Conservation (phyloP, 2,797 vertebrate genomes). For the Acomys russatus region DNA sequence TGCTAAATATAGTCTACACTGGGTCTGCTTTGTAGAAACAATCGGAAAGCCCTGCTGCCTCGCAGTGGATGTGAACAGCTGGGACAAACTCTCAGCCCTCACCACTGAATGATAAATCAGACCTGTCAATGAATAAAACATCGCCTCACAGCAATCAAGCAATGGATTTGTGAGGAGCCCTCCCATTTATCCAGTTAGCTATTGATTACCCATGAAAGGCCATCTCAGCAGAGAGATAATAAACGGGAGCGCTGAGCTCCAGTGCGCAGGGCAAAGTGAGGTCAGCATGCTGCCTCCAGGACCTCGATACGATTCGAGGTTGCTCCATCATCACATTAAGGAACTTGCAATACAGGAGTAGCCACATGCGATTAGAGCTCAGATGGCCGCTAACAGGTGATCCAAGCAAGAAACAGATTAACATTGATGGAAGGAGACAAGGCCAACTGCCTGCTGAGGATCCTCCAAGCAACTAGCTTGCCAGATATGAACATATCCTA, state of each 20-base stretch:
- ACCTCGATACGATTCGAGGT: constrained; percentile 74
- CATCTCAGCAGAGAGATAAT: constrained; percentile 83
- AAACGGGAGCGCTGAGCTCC: constrained; percentile 79
- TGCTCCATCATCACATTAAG: constrained; percentile 74
- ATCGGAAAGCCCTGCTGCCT: constrained; percentile 32
- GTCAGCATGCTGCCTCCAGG: constrained; percentile 69
- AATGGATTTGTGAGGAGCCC: constrained; percentile 86
- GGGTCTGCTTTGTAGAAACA: constrained; percentile 76
- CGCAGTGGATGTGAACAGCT: constrained; percentile 80
- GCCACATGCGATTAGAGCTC: constrained; percentile 41
- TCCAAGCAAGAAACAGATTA: constrained; percentile 18
- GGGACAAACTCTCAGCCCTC: constrained; percentile 80
- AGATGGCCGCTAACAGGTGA: constrained; percentile 57
- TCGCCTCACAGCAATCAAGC: constrained; percentile 83
- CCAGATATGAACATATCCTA: not conserved
- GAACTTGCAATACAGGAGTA: constrained; percentile 23
- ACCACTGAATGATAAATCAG: constrained; percentile 86
- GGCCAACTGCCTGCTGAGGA: not conserved
- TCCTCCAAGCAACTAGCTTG: not conserved
- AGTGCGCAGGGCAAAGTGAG: constrained; percentile 67
- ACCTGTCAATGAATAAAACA: constrained; percentile 85
- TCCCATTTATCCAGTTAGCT: constrained; percentile 87
- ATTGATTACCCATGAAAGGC: constrained; percentile 87
- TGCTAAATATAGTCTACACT: constrained; percentile 83
- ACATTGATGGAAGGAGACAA: constrained; percentile 26